A percentile compares a stretch with the other conserved stretches of the same genome.
phyloP scores from a whole-genome alignment of 2,113 vertebrate genomes.

The Ibidorhyncha struthersii region DNA sequence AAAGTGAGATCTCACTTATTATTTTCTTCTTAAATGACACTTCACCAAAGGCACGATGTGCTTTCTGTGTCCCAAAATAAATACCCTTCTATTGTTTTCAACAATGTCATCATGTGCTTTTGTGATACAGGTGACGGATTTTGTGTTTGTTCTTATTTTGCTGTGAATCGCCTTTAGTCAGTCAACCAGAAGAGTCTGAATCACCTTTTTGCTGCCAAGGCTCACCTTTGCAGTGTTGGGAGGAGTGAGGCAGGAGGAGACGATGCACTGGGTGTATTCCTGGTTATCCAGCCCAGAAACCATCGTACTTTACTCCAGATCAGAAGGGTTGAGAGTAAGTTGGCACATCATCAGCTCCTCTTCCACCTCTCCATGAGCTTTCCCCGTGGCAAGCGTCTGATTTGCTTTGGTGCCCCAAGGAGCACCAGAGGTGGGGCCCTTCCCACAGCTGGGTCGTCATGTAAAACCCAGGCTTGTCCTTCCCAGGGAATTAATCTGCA shows the following conservation, averaged over 20 bases:
- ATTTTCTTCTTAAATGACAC: background rate
- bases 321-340: accelerated
- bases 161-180: background rate
- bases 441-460: background rate
- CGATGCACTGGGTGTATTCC: background rate
- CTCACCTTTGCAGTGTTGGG: background rate
- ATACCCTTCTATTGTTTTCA: background rate
- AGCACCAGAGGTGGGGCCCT: background rate
- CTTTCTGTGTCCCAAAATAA: background rate
- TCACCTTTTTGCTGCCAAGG: background rate
- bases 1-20: background rate
- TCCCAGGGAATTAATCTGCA: background rate
- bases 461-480: background rate
- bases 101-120: background rate
- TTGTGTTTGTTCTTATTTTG: background rate
- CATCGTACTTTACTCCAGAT: background rate
- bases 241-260: background rate
- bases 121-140: background rate
- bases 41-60: background rate
- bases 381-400: background rate
- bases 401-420: background rate
- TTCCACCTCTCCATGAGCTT: background rate
- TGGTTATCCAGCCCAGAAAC: background rate
- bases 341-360: background rate
- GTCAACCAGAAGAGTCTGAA: background rate